phyloP scores from a whole-genome alignment of 2,888 invertebrate genomes.

The Melinopterus prodromus region DNA sequence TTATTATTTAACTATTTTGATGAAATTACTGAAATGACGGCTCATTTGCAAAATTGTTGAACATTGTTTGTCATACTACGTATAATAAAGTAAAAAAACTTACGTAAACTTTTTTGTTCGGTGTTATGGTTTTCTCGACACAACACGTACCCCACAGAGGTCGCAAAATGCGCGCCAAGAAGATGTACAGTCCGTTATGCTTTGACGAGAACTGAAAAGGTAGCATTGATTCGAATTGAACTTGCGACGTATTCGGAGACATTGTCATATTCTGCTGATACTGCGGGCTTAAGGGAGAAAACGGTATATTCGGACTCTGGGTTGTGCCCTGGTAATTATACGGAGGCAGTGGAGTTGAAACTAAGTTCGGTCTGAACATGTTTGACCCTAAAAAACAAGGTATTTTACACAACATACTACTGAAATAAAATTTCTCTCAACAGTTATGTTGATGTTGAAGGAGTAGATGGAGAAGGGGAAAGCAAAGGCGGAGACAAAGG shows the following conservation, averaged over 20 bases:
- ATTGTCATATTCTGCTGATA: constrained; percentile 24
- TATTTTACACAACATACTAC: neutral
- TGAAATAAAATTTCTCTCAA: too few species aligned
- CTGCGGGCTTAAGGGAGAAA: constrained; percentile 30
- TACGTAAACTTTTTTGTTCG: constrained; percentile 67
- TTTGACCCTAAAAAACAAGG: constrained; percentile 40
- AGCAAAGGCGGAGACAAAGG: too few species aligned
- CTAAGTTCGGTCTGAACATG: constrained; percentile 55
- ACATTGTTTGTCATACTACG: too few species aligned
- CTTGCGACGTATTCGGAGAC: constrained; percentile 29
- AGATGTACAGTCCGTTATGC: constrained; percentile 93
- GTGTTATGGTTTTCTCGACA: constrained; percentile 67
- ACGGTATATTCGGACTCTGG: constrained; percentile 31
- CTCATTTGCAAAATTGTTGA: too few species aligned
- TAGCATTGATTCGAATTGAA: constrained; percentile 32
- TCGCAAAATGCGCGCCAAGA: constrained; percentile 85
- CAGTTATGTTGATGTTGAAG: too few species aligned
- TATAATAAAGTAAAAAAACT: too few species aligned
- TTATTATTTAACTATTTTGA: too few species aligned
- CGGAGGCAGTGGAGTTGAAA: constrained; percentile 55
- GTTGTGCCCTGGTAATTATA: constrained; percentile 42
- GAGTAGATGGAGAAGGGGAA: too few species aligned
- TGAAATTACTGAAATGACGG: too few species aligned
- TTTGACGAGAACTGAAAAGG: constrained; percentile 72
- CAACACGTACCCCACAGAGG: constrained; percentile 89